Evolutionary conservation across 2,888 invertebrate species (phyloP).

Genomic region (Drosophila seclusa): DNA sequence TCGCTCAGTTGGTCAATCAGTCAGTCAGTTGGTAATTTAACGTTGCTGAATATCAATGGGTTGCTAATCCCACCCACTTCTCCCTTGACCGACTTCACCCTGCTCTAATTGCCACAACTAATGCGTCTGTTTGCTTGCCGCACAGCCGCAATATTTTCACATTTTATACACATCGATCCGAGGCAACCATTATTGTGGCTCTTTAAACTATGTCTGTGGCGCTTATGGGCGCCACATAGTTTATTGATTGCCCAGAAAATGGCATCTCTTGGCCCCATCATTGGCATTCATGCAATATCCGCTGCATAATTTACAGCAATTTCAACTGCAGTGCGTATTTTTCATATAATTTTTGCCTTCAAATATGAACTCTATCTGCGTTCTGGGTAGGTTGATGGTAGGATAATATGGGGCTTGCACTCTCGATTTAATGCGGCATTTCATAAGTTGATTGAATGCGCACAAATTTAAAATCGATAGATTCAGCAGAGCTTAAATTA

Average conservation of each 20-base stretch:
- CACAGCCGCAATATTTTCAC: conserved; percentile 54
- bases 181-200: conserved; percentile 25
- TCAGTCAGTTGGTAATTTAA: conserved; percentile 39
- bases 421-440: conserved; percentile 57
- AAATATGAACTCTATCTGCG: conserved; percentile 1
- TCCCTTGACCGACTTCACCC: neutral
- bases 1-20: conserved; percentile 24
- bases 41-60: conserved; percentile 16
- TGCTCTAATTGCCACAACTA: conserved; percentile 71
- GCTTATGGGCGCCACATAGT: conserved; percentile 32
- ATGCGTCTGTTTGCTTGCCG: conserved; percentile 41
- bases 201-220: conserved; percentile 16
- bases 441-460: conserved; percentile 30
- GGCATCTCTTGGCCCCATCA: conserved; percentile 55
- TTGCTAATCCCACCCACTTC: neutral
- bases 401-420: conserved; percentile 1
- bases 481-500: neutral
- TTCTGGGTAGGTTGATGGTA: neutral
- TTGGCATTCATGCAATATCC: conserved; percentile 64
- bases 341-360: neutral
- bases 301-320: conserved; percentile 77
- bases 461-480: conserved; percentile 8
- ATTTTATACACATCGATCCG: conserved; percentile 20
- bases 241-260: conserved; percentile 64
- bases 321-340: conserved; percentile 46